Base-by-base conservation (phyloP, 2,113 vertebrate genomes). In the Indicator indicator region DNA sequence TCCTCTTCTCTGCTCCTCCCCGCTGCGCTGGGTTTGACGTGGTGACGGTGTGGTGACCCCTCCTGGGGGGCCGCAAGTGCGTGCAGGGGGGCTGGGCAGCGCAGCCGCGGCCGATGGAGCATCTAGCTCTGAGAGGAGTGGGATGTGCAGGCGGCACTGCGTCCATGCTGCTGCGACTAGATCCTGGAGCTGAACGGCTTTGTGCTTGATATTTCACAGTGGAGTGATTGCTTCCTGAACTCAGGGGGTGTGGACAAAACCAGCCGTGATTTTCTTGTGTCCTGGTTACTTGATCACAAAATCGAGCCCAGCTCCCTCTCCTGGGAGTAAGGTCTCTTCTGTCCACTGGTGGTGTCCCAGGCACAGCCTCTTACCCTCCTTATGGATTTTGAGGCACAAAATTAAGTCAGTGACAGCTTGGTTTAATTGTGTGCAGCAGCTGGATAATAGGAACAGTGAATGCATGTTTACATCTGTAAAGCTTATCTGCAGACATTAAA, bases 331-430 rank as follows among this genome's bases (percentile, higher is more conserved):
- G 17, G 19, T 83, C 54, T 48, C 28, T 86, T 85, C 38, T 2
- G 2, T 65, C 36, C 5, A 3, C 24, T 65, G 65, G 10, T 3
- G 2, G 38, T 87, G 40, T 78, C 32, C 28, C 23, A 7, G 4
- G 33, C 36, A 42, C 44, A 75, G n/a, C 36, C 27, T 1, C 0
- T 62, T 0, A 0, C 27, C 13, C 30, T 76, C 21, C 27, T 82
- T 54, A 26, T 9, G 67, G 59, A 86, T 83, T 83, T 67, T 6
- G 2, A 83, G 21, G 27, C 6, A 4, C 77, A 62, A 89, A 89
- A 58, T 2, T 1, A 54, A 62, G 18, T 44, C 38, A 8, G 8
- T 4, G 1, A 79, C 73, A 83, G 38, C 60, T 82, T 4, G 5
- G 38, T 83, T 89, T 76, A 59, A 27, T 48, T 65, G 46, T 36